Percentiles rank a stretch among this genome's conserved stretches.
These are phyloP conservation scores for Diacarnus erythraeanus DNA, from an alignment of 37 sponge, comb jelly and placozoan species.

Conservation along the genomic window DNA sequence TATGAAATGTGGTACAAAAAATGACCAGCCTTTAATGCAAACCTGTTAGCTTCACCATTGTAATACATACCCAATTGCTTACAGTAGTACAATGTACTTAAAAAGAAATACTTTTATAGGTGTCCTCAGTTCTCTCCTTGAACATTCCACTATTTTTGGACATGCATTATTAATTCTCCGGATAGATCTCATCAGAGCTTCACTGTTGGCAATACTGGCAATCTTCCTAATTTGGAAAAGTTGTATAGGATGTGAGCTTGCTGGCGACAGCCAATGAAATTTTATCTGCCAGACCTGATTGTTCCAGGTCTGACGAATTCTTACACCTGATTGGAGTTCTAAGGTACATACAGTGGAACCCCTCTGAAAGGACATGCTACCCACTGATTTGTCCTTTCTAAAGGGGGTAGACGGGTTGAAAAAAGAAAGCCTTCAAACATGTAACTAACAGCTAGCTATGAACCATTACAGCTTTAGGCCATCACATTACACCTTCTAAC, in stretches of 20 bases:
- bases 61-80: too few relatives aligned
- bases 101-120: conserved; percentile 11
- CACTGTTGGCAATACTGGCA: conserved; percentile 72
- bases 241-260: conserved; percentile 87
- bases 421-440: too few relatives aligned
- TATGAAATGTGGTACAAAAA: conserved; percentile 37
- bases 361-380: too few relatives aligned
- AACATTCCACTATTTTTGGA: background rate
- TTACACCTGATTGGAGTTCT: conserved; percentile 81
- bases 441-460: too few relatives aligned
- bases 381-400: too few relatives aligned
- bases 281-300: conserved; percentile 69
- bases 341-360: too few relatives aligned
- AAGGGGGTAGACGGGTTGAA: too few relatives aligned
- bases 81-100: too few relatives aligned
- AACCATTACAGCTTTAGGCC: too few relatives aligned
- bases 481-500: too few relatives aligned
- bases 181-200: conserved; percentile 67
- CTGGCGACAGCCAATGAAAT: conserved; percentile 68
- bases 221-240: conserved; percentile 68
- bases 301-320: conserved; percentile 80
- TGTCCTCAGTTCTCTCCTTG: conserved; percentile 18
- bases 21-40: conserved; percentile 61
- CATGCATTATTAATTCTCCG: conserved; percentile 21
- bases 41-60: too few relatives aligned